phyloP scores from a whole-genome alignment of 2,797 vertebrate genomes.

The Chloroceryle inda region DNA sequence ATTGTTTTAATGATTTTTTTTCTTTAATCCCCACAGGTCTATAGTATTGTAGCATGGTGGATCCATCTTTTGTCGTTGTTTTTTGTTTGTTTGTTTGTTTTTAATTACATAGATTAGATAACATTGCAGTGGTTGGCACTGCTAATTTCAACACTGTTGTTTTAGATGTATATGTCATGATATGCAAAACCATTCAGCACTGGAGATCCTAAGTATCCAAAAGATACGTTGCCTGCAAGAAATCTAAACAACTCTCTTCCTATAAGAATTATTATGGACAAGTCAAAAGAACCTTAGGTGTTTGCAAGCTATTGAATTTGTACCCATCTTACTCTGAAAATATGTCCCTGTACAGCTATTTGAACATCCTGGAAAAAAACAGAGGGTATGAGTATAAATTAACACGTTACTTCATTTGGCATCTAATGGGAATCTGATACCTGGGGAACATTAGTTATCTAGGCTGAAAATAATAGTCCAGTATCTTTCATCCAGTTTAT shows the following conservation, averaged over 20 bases:
- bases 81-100: too few species aligned
- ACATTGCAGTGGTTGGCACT: background rate
- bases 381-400: background rate
- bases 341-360: background rate
- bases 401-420: background rate
- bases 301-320: background rate
- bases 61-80: background rate
- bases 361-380: background rate
- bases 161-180: background rate
- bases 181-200: background rate
- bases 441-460: background rate
- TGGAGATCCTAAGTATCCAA: background rate
- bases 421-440: background rate
- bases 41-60: background rate
- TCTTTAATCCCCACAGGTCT: background rate
- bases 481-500: background rate
- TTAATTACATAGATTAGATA: background rate
- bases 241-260: background rate
- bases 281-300: background rate
- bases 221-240: background rate
- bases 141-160: background rate
- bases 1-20: background rate
- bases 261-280: background rate
- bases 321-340: background rate
- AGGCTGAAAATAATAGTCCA: background rate